Conservation (phyloP, 2,113 vertebrate species). For the Pterocles burchelli region DNA sequence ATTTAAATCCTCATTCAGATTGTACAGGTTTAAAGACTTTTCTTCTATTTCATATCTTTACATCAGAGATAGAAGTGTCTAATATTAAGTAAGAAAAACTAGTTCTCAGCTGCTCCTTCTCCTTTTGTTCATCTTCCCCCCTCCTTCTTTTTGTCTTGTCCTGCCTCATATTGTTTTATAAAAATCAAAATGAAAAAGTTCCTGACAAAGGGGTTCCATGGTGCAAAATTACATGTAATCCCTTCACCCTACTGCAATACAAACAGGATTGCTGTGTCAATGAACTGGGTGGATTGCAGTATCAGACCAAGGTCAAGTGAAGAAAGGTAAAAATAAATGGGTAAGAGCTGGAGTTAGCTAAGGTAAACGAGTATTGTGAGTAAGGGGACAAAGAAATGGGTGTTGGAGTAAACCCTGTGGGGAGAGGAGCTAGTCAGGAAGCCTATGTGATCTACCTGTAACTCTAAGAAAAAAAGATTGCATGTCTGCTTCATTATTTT, state of each 20-base stretch:
- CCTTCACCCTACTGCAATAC: neutral
- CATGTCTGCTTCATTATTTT: neutral
- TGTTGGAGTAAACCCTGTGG: neutral
- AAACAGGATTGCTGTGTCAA: neutral
- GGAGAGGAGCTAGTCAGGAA: neutral
- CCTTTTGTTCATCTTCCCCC: neutral
- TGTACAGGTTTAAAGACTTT: neutral
- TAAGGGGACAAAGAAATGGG: neutral
- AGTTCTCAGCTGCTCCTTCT: fast-evolving
- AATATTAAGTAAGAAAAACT: neutral
- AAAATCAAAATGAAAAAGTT: neutral
- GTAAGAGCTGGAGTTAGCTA: neutral
- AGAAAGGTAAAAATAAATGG: neutral
- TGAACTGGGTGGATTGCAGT: neutral
- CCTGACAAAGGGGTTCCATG: neutral
- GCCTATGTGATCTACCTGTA: neutral
- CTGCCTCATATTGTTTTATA: neutral
- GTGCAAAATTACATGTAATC: neutral
- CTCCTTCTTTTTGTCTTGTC: neutral
- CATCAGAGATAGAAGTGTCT: neutral
- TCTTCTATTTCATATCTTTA: neutral
- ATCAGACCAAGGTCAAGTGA: neutral
- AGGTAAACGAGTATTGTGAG: neutral
- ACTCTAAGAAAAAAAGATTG: neutral
- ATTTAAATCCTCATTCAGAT: neutral